Evolutionary conservation across 2,797 vertebrate species (phyloP), one percentile per base, ranked within the genome.

Genomic region (Sebastolobus altivelis): DNA sequence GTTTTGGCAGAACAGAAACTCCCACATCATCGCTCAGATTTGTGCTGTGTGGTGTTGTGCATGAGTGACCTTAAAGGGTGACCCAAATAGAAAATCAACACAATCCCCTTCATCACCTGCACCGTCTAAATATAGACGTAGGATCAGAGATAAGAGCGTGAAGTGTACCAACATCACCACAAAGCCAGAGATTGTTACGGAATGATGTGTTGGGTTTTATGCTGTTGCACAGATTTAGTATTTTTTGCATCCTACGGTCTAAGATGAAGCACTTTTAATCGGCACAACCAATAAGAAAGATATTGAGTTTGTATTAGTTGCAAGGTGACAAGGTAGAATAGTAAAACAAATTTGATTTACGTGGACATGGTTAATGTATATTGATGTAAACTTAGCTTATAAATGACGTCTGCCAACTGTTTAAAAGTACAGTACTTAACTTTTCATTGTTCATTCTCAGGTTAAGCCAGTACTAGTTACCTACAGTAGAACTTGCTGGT

Each of bases 91-190:
- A 77, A 83, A 33, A 79, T 83, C 60, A 77, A 8, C 65, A 77
- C 79, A 80, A 76, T 78, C 80, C 76, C 38, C 31, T 72, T 61
- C 25, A 79, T 80, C 75, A 84, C 71, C 77, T 83, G 61, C 77
- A 58, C n/a, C 0, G 37, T 80, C 77, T 86, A 81, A 89, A 91
- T 83, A 84, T 81, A 88, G 78, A 80, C n/a, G 10, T 18, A 33
- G 58, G 40, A 79, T 84, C 54, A 87, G 59, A 60, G 65, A 37
- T 29, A 59, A 40, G 49, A 78, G 18, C 59, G 38, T 18, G 31
- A 79, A 63, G 11, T 38, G 33, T 13, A 31, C 11, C 31, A 67
- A 49, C 46, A 67, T 40, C 81, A 59, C 8, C 13, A 59, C 55
- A 60, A 63, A 69, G 8, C 33, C 29, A 67, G 9, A 72, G n/a